Percentiles rank a stretch among this genome's conserved stretches.
Evolutionary conservation across 2,113 vertebrate genomes (phyloP).

Genomic region (Prietella phreatophila): DNA sequence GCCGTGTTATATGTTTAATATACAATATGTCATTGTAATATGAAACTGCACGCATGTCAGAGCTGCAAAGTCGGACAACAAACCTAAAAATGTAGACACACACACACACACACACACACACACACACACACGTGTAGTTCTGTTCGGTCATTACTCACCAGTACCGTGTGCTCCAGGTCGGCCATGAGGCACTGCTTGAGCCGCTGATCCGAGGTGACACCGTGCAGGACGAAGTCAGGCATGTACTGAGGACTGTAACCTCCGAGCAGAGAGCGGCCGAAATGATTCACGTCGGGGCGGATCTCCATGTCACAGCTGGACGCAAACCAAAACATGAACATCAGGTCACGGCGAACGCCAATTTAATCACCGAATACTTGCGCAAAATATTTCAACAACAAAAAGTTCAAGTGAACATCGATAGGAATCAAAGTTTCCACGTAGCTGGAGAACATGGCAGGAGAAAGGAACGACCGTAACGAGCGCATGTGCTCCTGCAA

Average conservation of each 20-base stretch:
- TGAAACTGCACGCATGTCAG: background rate
- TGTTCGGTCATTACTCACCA: slow-evolving; percentile 69
- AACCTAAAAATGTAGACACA: background rate
- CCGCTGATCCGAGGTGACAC: slow-evolving; percentile 75
- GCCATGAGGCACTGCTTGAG: slow-evolving; percentile 76
- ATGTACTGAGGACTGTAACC: slow-evolving; percentile 83
- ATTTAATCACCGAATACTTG: background rate
- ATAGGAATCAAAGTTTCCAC: background rate
- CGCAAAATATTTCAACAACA: background rate
- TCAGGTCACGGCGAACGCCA: background rate
- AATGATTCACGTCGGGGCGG: slow-evolving; percentile 75
- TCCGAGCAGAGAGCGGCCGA: slow-evolving; percentile 81
- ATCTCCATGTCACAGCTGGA: slow-evolving; percentile 76
- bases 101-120: too few relatives aligned
- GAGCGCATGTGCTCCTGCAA: background rate
- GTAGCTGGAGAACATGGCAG: background rate
- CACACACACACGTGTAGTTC: background rate
- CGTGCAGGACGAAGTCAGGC: slow-evolving; percentile 84
- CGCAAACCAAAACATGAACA: background rate
- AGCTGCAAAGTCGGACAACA: background rate
- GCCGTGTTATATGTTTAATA: too few relatives aligned
- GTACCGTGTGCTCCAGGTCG: slow-evolving; percentile 78
- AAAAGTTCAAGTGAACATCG: too few relatives aligned
- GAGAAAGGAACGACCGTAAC: background rate
- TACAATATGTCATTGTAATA: background rate